Base-by-base conservation (phyloP, 2,113 vertebrate species). In the Zapornia atra region DNA sequence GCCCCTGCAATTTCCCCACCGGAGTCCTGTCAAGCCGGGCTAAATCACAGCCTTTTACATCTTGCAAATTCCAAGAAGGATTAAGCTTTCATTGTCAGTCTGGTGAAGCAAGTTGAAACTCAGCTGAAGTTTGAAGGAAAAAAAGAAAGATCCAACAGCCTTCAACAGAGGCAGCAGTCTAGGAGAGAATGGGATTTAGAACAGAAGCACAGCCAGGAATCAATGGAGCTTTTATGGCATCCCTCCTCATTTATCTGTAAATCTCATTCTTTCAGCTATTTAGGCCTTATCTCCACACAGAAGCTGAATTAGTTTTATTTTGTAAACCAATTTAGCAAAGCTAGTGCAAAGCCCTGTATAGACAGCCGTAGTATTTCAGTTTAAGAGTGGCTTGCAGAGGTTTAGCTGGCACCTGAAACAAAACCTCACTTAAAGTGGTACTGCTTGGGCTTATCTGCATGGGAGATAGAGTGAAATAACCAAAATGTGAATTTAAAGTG, bases 71-170 rank as follows among this genome's bases (percentile, higher is more conserved):
- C 96, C 96, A 91, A 64, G 77, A 82, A 66, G 92, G 95, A 95
- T 97, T 97, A 97, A 96, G 91, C 87, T 86, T 92, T 96, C 91
- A 92, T 94, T 96, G 92, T 95, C 88, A 92, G 88, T 80, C 86
- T 82, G 71, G 81, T 79, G 66, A 95, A 96, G 70, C 71, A 94
- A 94, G 83, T 84, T 91, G 94, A 95, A 95, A 96, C 94, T 95
- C 81, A 94, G 86, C 77, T 96, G 92, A 96, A 93, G 83, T 94
- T 94, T 93, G 84, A 86, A 92, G 94, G 87, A 42, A 91, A 83
- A 90, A 92, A 92, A 92, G 57, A 94, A 81, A 96, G 53, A 84
- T 81, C 60, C 53, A 71, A 56, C 51, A 61, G 86, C 71, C 73
- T 92, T 94, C 90, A 78, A 40, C 73, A 73, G 86, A 95, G 61